phyloP scores from a whole-genome alignment of 1,140 invertebrate species.

The Carcinoscorpius rotundicauda region DNA sequence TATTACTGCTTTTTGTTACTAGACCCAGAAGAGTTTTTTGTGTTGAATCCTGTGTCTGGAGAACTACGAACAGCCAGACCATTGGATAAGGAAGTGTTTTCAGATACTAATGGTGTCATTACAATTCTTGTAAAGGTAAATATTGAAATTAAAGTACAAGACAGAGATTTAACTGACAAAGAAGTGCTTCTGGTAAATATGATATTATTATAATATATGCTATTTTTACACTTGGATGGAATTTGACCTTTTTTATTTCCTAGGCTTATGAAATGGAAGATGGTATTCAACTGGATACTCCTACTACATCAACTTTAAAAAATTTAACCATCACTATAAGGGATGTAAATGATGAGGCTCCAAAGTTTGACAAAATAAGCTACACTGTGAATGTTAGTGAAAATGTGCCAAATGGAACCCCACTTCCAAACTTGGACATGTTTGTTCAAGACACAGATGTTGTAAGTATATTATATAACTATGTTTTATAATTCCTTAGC shows the following conservation, averaged over 20 bases:
- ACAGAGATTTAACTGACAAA: not conserved
- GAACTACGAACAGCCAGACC: constrained; percentile 69
- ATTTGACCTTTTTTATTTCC: no score
- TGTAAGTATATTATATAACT: constrained; percentile 39
- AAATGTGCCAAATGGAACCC: constrained; percentile 65
- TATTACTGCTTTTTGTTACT: not conserved
- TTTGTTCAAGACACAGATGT: constrained; percentile 72
- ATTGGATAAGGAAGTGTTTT: constrained; percentile 64
- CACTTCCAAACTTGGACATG: constrained; percentile 69
- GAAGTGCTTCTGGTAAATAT: no score
- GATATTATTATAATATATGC: no score
- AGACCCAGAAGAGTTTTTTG: constrained; percentile 80
- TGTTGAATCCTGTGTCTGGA: constrained; percentile 59
- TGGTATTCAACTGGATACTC: constrained; percentile 8
- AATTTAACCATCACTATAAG: constrained; percentile 64
- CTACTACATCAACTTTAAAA: constrained; percentile 16
- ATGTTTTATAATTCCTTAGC: not conserved
- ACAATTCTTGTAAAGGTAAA: constrained; percentile 40
- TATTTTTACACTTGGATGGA: no score
- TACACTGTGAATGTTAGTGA: constrained; percentile 68
- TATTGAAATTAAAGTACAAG: not conserved
- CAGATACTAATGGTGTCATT: constrained; percentile 61
- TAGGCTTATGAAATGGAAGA: constrained; percentile 7
- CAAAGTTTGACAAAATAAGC: constrained; percentile 38
- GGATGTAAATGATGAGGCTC: constrained; percentile 90